Conservation (phyloP, 2,888 invertebrate species). For the Chydorus sphaericus region DNA sequence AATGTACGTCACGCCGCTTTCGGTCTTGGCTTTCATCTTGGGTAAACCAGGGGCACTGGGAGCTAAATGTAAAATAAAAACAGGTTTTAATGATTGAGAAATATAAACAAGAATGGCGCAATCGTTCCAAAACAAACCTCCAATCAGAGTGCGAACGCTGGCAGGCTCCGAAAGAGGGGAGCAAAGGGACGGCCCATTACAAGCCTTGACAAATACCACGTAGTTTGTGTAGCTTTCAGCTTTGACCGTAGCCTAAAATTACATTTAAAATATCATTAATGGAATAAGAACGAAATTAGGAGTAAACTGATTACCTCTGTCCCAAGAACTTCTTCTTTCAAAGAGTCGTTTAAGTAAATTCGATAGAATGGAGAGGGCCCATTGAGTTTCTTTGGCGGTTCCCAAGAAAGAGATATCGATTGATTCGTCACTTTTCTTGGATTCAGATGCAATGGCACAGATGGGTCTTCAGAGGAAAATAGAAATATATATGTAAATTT, state of each 20-base stretch:
- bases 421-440: conserved; percentile 44
- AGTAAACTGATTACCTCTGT: neutral
- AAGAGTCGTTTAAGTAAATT: conserved; percentile 30
- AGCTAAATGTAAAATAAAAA: too few species aligned
- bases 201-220: conserved; percentile 51
- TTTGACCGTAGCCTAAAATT: neutral
- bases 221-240: conserved; percentile 49
- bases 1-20: neutral
- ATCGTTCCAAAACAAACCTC: conserved; percentile 25
- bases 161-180: conserved; percentile 41
- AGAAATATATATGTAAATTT: neutral
- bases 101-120: neutral
- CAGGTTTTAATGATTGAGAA: too few species aligned
- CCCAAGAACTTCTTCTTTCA: conserved; percentile 6
- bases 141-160: conserved; percentile 43
- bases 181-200: conserved; percentile 43
- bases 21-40: neutral
- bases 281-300: too few species aligned
- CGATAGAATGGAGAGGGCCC: conserved; percentile 54
- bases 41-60: neutral
- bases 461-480: conserved; percentile 31
- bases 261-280: too few species aligned
- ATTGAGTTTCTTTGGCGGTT: conserved; percentile 51
- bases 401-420: conserved; percentile 48
- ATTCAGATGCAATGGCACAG: conserved; percentile 39